Base-by-base conservation (phyloP, 2,113 vertebrate genomes). In the Tychaedon coryphoeus region DNA sequence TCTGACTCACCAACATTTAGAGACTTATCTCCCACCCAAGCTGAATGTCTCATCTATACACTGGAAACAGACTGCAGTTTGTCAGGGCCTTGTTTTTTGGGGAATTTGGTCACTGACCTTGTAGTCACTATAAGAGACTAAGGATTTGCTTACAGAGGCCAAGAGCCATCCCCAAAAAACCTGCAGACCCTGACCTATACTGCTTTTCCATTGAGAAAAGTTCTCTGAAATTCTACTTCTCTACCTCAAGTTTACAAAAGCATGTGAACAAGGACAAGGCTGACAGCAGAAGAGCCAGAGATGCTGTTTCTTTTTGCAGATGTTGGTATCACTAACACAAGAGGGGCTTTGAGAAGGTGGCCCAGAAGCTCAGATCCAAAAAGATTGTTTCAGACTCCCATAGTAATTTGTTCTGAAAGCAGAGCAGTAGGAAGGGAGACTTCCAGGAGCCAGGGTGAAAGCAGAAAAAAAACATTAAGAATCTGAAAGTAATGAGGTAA, bases 71-170 rank as follows among this genome's bases (percentile, higher is more conserved):
- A 45, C 6, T 5, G 15, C 58, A 45, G 4, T 33, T 74, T 36
- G 19, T 26, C 58, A 71, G 2, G 7, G 5, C 2, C 17, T 60
- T 42, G 2, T n/a, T 80, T 53, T 34, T 33, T 0, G 4, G 19
- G 15, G 4, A 67, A 14, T 66, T 40, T 18, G 18, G 25, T 75
- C 53, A 53, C 24, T 57, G 31, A 31, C 20, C 11, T 48, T 36
- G 3, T 10, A 16, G 33, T 5, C 10, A 26, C 36, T 13, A 3
- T 2, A 1, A 36, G 19, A 85, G 5, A 3, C 20, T 22, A 23
- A 56, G 15, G 29, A 64, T 64, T 48, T 82, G 8, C 11, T 60
- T 60, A 33, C 11, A 75, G 20, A 3, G 23, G 31, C 16, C 73
- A 50, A 53, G 2, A 80, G 18, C 13, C 13, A 50, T 23, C 24